Evolutionary conservation across 1,140 invertebrate genomes (phyloP), one percentile per base, ranked within the genome.

Genomic region (Bacillus rossius): DNA sequence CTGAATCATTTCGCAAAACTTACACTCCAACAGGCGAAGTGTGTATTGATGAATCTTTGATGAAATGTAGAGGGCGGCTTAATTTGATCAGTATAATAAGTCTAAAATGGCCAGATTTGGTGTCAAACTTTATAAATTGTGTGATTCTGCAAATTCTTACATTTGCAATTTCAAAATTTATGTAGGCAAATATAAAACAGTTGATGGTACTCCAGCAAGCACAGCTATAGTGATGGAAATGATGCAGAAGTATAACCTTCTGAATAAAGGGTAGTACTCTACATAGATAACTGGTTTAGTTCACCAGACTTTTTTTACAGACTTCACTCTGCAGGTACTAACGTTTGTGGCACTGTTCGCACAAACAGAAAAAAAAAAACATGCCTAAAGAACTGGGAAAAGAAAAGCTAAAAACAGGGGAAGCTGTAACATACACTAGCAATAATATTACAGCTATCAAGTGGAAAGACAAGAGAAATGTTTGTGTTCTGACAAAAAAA

Each of bases 311-410:
- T 54, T 10, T 54, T 16, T 54, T 22, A 54, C 7, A 38, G 34
- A 54, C 43, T 60, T 40, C 51, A 47, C 38, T 40, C 41, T 16
- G 19, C 45, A 41, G 56, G 56, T 19, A 61, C 55, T 41, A 61
- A 61, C 57, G 47, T 45, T 50, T 41, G 45, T 26, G 59, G 19
- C 23, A 57, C 59, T 17, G 59, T 57, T 17, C 43, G 16, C 41
- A 53, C 2, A 13, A 62, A 62, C 47, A 64, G 61, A 43, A 64
- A 62, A 64, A 57, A 43, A 64, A 62, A 40, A 62, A 64, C 62
- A 64, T 64, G 57, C 63, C 57, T 20, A 41, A n/a, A 60, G 53
- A 64, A 59, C 54, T 60, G 23, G 25, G 19, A 19, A 53, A 53
- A 54, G 43, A 25, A 42, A 64, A 63, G 62, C 62, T 64, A 38